These are phyloP conservation scores for Eristalis arbustorum DNA, from an alignment of 2,888 invertebrate genomes.

Conservation along the genomic window DNA sequence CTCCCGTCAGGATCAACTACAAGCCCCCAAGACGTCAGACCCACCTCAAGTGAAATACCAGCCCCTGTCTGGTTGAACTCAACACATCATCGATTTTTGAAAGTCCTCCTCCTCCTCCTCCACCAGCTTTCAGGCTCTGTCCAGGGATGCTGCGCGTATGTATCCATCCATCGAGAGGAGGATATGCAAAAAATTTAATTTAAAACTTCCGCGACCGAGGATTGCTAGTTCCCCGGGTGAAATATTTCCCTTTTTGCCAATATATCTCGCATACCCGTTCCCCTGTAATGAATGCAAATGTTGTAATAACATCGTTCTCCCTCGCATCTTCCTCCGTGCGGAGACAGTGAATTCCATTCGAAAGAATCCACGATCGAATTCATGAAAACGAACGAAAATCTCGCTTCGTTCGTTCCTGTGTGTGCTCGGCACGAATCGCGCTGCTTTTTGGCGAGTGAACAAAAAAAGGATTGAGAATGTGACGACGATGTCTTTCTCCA, in stretches of 20 bases:
- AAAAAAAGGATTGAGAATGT: neutral
- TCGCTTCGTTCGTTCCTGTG: neutral
- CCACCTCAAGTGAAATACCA: neutral
- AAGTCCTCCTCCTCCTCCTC: neutral
- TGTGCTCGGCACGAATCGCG: neutral
- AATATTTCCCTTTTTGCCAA: neutral
- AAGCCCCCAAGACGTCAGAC: neutral
- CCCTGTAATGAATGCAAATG: conserved; percentile 42
- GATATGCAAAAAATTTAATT: conserved; percentile 34
- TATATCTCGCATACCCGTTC: conserved; percentile 24
- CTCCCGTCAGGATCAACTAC: too few species aligned
- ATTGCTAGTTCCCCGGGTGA: neutral
- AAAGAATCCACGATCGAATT: neutral
- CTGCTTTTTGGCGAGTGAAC: neutral
- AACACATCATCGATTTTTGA: neutral
- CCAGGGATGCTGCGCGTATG: neutral
- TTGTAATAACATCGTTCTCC: conserved; percentile 4
- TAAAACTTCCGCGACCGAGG: conserved; percentile 8
- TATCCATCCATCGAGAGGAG: neutral
- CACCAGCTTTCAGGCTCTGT: neutral
- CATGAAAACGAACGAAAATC: neutral
- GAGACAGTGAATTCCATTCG: neutral
- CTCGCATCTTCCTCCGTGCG: neutral
- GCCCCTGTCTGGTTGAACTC: neutral
- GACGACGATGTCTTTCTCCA: neutral